phyloP scores from a whole-genome alignment of 30 jellyfish, hydroid and myxozoan genomes.

The Aurelia sp. region DNA sequence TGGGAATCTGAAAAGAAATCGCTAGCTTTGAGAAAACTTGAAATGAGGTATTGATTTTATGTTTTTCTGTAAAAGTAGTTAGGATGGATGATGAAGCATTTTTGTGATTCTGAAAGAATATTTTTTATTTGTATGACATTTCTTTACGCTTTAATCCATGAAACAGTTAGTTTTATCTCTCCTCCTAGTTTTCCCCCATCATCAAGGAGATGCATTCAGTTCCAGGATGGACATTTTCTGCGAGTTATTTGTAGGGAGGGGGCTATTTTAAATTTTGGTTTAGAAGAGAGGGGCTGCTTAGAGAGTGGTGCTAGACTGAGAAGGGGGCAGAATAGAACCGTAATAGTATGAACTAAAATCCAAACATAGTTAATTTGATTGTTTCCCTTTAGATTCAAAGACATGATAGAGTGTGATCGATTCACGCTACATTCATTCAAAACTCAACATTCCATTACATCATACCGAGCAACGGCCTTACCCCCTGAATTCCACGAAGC shows the following conservation, averaged over 20 bases:
- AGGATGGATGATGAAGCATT: not conserved
- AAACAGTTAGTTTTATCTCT: no score
- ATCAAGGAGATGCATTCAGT: no score
- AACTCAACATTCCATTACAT: constrained; percentile 62
- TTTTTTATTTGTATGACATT: not conserved
- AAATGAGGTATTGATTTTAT: constrained; percentile 50
- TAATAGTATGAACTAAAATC: no score
- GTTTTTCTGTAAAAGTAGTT: not conserved
- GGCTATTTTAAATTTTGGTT: no score
- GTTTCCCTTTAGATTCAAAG: constrained; percentile 69
- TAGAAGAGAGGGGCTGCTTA: no score
- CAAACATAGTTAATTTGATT: not conserved
- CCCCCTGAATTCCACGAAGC: constrained; percentile 74
- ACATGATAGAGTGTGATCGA: constrained; percentile 82
- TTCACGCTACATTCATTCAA: constrained; percentile 69
- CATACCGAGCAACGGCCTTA: constrained; percentile 85
- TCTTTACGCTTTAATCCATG: no score
- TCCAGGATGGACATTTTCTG: no score
- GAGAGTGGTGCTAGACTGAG: no score
- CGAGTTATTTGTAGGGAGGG: no score
- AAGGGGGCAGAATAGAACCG: no score
- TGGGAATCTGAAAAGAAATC: constrained; percentile 90
- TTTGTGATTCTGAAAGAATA: no score
- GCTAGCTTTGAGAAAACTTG: constrained; percentile 71
- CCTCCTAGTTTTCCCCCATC: no score